Conservation (phyloP, 2,113 vertebrate species). For the Trogon surrucura region DNA sequence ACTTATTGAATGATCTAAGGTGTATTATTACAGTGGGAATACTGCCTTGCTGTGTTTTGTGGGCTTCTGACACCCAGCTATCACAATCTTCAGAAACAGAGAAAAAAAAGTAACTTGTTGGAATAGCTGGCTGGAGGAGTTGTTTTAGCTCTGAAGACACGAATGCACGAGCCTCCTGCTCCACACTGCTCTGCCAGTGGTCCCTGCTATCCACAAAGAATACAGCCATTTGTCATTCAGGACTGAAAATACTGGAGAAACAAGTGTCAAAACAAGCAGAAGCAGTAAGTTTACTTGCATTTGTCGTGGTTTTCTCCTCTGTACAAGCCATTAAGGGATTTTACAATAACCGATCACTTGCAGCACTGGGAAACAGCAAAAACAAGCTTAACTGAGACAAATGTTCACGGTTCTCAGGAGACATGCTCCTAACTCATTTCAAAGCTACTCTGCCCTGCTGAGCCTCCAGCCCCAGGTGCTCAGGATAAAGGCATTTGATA, state of each 20-base stretch:
- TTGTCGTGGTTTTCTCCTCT: not conserved
- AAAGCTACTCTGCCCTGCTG: not conserved
- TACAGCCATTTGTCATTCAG: not conserved
- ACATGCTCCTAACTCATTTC: not conserved
- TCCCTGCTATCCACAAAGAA: not conserved
- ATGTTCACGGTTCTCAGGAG: not conserved
- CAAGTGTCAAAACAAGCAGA: not conserved
- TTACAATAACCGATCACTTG: not conserved
- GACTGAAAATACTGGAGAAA: not conserved
- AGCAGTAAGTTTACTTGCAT: not conserved
- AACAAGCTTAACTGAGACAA: constrained; percentile 1
- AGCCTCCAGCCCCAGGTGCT: not conserved
- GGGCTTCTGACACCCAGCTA: not conserved
- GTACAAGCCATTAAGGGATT: not conserved
- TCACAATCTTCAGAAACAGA: not conserved
- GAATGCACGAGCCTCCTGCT: not conserved
- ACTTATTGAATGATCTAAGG: not conserved
- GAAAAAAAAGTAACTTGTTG: not conserved
- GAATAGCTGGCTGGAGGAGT: not conserved
- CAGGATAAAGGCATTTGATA: not conserved
- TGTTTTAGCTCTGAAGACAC: not conserved
- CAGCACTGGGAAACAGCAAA: not conserved
- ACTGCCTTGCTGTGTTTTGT: not conserved
- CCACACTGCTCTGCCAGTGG: not conserved
- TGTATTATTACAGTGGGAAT: not conserved